Base-by-base conservation (phyloP, 2,888 invertebrate genomes). In the Pinctada fucata region DNA sequence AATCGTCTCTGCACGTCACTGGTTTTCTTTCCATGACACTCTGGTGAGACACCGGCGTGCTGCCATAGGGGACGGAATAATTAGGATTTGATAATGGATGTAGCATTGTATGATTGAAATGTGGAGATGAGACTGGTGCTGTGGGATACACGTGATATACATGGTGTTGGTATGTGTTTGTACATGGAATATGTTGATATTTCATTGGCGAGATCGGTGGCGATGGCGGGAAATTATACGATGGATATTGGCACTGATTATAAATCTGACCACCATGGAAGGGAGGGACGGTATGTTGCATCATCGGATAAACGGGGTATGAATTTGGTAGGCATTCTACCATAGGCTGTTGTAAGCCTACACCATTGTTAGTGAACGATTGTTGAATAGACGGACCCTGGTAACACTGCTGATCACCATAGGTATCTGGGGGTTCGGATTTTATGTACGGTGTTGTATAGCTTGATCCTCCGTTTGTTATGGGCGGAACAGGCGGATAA, bases 171-270 rank as follows among this genome's bases (percentile, higher is more conserved):
- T 58, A 58, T 13, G 13, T 10, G 58, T 58, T 58, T 58, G 6
- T 6, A 13, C 58, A 58, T 10, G 58, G 58, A 58, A 10, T 10
- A 58, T 58, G 58, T 58, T 58, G 58, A 13, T 58, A 58, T 58
- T 58, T 58, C 58, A 58, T 58, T 16, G 87, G 87, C 3, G 86
- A 85, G 13, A 83, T 81, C 3, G 87, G 87, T 3, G 86, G 87
- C 0, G 86, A 86, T 4, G 86, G 87, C 3, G 87, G 87, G 74
- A 86, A 83, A 71, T 78, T 81, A 65, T 77, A 83, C 1, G 58
- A 13, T 66, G 6, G 66, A 13, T 13, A 6, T 16, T 66, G 66
- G 16, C 31, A 66, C 16, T 66, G 66, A 16, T 66, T 16, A 16
- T 58, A 58, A 58, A 58, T 10, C 13, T 6, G 58, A 58, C 6